These are phyloP conservation scores for Spheniscus mendiculus DNA, from an alignment of 2,113 vertebrate species.

Conservation along the genomic window DNA sequence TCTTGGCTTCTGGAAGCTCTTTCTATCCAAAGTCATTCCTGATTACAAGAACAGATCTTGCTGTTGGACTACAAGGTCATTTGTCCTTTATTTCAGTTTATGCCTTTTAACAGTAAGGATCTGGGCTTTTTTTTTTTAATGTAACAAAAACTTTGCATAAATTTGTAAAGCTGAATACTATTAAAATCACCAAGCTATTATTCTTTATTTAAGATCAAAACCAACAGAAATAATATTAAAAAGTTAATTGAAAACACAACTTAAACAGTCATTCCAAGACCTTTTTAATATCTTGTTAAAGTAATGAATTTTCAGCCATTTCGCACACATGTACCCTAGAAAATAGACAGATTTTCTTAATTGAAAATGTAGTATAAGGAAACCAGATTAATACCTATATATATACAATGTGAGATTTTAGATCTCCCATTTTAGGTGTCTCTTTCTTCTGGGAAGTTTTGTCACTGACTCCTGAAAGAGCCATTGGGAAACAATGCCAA, in stretches of 20 bases:
- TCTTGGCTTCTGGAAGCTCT: slow-evolving; percentile 1
- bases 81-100: background rate
- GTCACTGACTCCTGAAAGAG: background rate
- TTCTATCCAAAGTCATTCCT: background rate
- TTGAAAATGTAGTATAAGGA: background rate
- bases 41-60: slow-evolving; percentile 17
- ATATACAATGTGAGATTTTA: background rate
- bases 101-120: background rate
- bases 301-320: background rate
- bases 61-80: background rate
- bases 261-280: background rate
- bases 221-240: background rate
- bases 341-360: background rate
- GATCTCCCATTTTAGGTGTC: background rate
- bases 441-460: background rate
- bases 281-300: background rate
- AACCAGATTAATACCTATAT: background rate
- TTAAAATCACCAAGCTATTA: background rate
- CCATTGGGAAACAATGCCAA: background rate
- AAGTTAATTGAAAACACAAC: background rate
- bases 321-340: background rate
- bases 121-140: background rate
- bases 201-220: background rate
- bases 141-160: background rate
- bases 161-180: background rate